These are phyloP conservation scores for Limonius californicus DNA, from an alignment of 1,140 invertebrate species.

Conservation along the genomic window DNA sequence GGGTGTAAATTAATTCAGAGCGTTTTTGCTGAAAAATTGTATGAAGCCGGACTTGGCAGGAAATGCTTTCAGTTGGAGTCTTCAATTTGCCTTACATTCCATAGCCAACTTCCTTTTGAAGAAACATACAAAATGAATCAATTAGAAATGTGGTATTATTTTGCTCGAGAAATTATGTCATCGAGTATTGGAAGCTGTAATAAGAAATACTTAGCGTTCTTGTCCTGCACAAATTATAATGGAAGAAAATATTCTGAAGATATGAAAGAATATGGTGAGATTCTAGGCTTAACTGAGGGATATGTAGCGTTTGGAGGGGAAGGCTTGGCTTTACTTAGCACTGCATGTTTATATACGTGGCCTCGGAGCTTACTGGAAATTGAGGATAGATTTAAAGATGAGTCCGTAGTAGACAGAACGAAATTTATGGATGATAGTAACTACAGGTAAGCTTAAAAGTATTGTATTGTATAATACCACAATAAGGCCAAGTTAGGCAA, in stretches of 20 bases:
- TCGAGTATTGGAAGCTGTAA: slow-evolving; percentile 46
- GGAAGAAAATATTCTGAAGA: slow-evolving; percentile 68
- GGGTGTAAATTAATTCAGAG: slow-evolving; percentile 79
- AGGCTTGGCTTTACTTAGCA: slow-evolving; percentile 85
- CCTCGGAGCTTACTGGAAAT: slow-evolving; percentile 70
- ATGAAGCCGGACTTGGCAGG: slow-evolving; percentile 70
- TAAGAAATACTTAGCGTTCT: slow-evolving; percentile 84
- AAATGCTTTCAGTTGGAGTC: slow-evolving; percentile 77
- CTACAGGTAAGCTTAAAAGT: slow-evolving; percentile 47
- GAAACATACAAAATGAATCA: slow-evolving; percentile 70
- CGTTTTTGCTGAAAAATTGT: slow-evolving; percentile 83
- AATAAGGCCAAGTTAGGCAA: no score
- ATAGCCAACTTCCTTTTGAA: slow-evolving; percentile 65
- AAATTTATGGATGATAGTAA: slow-evolving; percentile 74
- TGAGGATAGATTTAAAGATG: slow-evolving; percentile 53
- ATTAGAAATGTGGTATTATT: slow-evolving; percentile 78
- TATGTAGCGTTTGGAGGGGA: slow-evolving; percentile 87
- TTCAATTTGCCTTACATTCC: slow-evolving; percentile 65
- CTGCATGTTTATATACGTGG: slow-evolving; percentile 89
- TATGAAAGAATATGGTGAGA: slow-evolving; percentile 44
- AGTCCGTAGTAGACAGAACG: slow-evolving; percentile 53
- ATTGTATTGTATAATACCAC: no score
- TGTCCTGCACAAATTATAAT: slow-evolving; percentile 80
- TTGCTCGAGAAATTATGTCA: slow-evolving; percentile 60
- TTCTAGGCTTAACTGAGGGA: slow-evolving; percentile 67